phyloP scores from a whole-genome alignment of 2,113 vertebrate genomes.

The Python bivittatus region DNA sequence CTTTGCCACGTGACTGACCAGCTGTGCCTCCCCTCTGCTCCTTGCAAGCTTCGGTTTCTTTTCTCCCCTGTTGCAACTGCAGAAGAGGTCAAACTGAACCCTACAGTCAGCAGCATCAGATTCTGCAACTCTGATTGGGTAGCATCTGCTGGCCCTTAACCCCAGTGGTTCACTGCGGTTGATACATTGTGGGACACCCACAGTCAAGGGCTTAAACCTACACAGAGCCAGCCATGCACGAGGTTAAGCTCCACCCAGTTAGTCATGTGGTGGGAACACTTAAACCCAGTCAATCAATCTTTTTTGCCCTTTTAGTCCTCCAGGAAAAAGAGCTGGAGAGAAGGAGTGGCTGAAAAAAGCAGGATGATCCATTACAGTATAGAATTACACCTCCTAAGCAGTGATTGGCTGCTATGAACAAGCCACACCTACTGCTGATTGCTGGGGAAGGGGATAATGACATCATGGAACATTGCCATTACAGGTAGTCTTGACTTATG shows the following conservation, averaged over 20 bases:
- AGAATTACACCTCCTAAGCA: no score
- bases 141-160: not conserved
- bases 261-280: not conserved
- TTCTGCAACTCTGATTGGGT: not conserved
- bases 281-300: not conserved
- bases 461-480: no score
- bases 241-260: not conserved
- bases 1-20: not conserved
- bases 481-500: not conserved
- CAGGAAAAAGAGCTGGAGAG: not conserved
- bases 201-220: not conserved
- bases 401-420: no score
- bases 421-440: no score
- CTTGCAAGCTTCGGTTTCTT: not conserved
- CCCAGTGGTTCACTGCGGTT: not conserved
- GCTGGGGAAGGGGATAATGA: no score
- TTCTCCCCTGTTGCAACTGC: not conserved
- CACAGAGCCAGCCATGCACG: not conserved
- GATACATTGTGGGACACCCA: not conserved
- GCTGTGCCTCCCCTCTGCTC: no score
- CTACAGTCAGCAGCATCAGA: not conserved
- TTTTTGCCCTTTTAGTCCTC: not conserved
- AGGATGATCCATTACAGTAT: not conserved
- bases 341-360: not conserved
- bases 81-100: not conserved